A percentile compares a stretch with the other conserved stretches of the same genome.
phyloP scores from a whole-genome alignment of 1,140 invertebrate genomes.

The Lineus longissimus region DNA sequence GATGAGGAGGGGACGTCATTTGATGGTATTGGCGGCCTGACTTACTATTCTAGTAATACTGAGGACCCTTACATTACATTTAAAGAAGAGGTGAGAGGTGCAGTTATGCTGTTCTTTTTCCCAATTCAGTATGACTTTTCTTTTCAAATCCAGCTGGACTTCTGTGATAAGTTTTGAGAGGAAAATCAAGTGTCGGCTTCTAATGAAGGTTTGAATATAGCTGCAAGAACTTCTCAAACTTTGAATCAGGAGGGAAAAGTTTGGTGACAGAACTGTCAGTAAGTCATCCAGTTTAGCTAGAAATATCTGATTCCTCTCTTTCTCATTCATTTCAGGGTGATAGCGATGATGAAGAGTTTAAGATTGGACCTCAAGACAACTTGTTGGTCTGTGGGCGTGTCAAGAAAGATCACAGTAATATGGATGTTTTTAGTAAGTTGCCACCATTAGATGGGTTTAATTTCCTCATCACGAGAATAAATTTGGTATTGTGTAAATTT shows the following conservation, averaged over 20 bases:
- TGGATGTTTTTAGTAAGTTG: constrained; percentile 80
- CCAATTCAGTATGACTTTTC: too few relatives aligned
- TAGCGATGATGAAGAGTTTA: constrained; percentile 81
- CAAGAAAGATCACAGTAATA: constrained; percentile 73
- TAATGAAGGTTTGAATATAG: too few relatives aligned
- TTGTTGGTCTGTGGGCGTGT: constrained; percentile 84
- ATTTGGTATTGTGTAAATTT: background rate
- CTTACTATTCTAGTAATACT: constrained; percentile 56
- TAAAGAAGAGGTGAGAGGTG: constrained; percentile 58
- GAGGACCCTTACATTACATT: constrained; percentile 62
- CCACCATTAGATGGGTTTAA: background rate
- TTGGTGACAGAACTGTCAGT: too few relatives aligned
- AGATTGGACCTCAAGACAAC: constrained; percentile 86
- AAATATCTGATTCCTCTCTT: background rate
- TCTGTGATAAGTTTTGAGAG: too few relatives aligned
- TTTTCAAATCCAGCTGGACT: too few relatives aligned
- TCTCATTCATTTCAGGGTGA: constrained; percentile 61
- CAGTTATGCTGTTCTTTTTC: constrained; percentile 34
- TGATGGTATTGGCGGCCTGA: constrained; percentile 55
- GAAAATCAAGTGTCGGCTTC: too few relatives aligned
- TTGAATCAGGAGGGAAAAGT: too few relatives aligned
- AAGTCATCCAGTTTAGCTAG: too few relatives aligned
- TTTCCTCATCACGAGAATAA: too few relatives aligned
- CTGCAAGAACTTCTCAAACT: too few relatives aligned
- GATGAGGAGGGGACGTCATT: constrained; percentile 57